Conservation (phyloP, 2,888 invertebrate species). For the Parelbella ahira region DNA sequence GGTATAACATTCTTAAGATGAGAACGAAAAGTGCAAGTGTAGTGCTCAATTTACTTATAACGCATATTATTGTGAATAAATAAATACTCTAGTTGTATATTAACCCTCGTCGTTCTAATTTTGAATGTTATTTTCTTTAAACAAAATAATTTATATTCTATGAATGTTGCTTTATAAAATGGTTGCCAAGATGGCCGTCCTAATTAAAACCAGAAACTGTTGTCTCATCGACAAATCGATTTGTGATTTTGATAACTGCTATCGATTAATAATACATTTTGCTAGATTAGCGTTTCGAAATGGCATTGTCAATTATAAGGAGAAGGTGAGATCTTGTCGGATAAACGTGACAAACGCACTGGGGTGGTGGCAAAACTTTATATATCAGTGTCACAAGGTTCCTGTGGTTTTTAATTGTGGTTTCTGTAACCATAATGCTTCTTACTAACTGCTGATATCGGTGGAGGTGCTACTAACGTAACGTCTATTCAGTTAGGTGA, state of each 20-base stretch:
- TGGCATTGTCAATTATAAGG: conserved; percentile 47
- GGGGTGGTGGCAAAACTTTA: conserved; percentile 61
- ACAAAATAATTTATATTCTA: too few relatives aligned
- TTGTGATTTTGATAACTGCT: conserved; percentile 63
- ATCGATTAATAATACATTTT: conserved; percentile 59
- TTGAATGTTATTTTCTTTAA: too few relatives aligned
- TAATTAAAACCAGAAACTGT: too few relatives aligned
- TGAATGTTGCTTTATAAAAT: too few relatives aligned
- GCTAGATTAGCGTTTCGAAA: conserved; percentile 42
- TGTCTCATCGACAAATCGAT: conserved; percentile 65
- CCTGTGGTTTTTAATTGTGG: conserved; percentile 37
- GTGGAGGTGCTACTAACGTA: conserved; percentile 53
- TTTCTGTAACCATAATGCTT: conserved; percentile 41
- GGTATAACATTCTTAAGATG: too few relatives aligned
- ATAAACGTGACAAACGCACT: conserved; percentile 69
- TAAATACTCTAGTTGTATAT: too few relatives aligned
- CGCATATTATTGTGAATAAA: too few relatives aligned
- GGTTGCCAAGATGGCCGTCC: too few relatives aligned
- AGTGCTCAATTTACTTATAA: too few relatives aligned
- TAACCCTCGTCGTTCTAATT: too few relatives aligned
- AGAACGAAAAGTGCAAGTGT: too few relatives aligned
- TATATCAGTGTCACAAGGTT: conserved; percentile 38
- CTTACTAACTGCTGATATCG: conserved; percentile 39
- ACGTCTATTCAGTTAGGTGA: too few relatives aligned
- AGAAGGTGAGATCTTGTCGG: conserved; percentile 62